Evolutionary conservation across 2,797 vertebrate genomes (phyloP), one percentile per base, ranked within the genome.

Genomic region (Amphiprion clarkii): DNA sequence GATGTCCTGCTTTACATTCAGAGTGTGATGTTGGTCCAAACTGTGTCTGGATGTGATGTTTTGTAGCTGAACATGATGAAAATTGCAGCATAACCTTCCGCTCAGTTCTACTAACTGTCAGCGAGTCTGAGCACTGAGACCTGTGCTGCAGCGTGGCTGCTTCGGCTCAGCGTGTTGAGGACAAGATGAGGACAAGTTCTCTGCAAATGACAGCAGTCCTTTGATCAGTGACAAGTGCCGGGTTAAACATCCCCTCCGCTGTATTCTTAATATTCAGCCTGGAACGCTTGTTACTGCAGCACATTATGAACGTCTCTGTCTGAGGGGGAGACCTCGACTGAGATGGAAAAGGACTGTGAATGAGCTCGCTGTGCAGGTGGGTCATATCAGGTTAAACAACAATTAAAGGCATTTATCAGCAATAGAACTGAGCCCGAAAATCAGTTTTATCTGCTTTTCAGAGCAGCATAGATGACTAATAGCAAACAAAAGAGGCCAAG

Each of bases 121-220:
- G 53, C n/a, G 29, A 46, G 56, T 56, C 52, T 46, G 6, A 65
- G 60, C 29, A 61, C 57, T 4, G 5, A 52, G 61, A 52, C 70
- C 13, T 59, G 60, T 40, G 64, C 56, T 46, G 66, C 63, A 48
- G 19, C n/a, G 5, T 10, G 65, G 59, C 21, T 33, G 21, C 64
- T 62, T n/a, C 16, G 17, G 65, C 57, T 74, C 52, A 52, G 42
- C 25, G 46, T 66, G 60, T 69, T 53, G 56, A 51, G 54, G 64
- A 66, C n/a, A 8, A 19, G 44, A 55, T 51, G 56, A 51, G 54
- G 64, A 66, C 23, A 10, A 19, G 44, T 53, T 71, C 54, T 68
- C 52, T 44, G 46, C 12, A 31, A 74, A 71, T 56, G 61, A 71
- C 57, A 42, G 55, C 51, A n/a, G 46, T 27, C 54, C 73, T 74